These are phyloP conservation scores for Diachasma alloeum DNA, from an alignment of 1,140 invertebrate genomes.

Conservation along the genomic window DNA sequence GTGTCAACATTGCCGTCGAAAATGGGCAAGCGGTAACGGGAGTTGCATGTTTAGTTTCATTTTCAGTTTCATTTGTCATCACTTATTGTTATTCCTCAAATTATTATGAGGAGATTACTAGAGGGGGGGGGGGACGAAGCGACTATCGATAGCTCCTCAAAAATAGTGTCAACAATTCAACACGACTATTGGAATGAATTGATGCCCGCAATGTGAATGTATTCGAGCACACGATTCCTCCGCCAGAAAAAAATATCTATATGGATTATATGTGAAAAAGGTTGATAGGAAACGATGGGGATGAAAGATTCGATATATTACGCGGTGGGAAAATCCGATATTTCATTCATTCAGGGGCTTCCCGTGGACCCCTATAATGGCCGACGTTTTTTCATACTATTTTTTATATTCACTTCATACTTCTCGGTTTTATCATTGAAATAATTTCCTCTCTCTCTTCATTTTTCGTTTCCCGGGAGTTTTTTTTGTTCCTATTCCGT, in stretches of 20 bases:
- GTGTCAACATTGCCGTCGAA: too few species aligned
- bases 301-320: not conserved
- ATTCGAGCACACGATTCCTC: not conserved
- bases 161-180: not conserved
- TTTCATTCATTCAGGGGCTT: constrained; percentile 2
- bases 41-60: too few species aligned
- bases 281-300: constrained; percentile 3
- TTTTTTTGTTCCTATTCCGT: not conserved
- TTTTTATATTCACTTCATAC: not conserved
- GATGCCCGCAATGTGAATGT: not conserved
- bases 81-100: too few species aligned
- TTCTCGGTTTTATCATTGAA: not conserved
- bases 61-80: too few species aligned
- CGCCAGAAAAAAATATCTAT: not conserved
- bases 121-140: too few species aligned
- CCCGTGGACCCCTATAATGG: not conserved
- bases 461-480: not conserved
- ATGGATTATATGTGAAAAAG: not conserved
- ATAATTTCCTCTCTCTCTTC: not conserved
- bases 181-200: not conserved
- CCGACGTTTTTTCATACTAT: not conserved
- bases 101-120: too few species aligned
- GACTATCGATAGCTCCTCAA: not conserved
- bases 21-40: too few species aligned
- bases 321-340: not conserved